Evolutionary conservation across 2,888 invertebrate species (phyloP), one percentile per base, ranked within the genome.

Genomic region (Drosophila neoperkinsi): DNA sequence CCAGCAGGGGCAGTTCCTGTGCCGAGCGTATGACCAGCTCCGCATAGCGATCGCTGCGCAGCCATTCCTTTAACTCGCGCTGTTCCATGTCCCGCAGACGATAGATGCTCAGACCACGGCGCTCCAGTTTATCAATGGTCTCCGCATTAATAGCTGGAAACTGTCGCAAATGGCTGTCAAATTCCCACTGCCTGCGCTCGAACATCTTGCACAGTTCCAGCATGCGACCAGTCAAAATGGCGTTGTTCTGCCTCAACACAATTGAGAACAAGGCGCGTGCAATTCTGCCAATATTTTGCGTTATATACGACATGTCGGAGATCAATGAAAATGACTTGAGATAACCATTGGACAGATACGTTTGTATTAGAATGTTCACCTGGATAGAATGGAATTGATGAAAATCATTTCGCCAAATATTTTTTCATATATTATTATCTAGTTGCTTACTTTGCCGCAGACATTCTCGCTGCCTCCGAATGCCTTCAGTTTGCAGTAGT

Each of bases 231-330:
- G 99, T 96, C 94, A 99, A 95, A 77, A 97, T 94, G 0, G 99
- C 97, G 94, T 98, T 98, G 91, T 98, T 98, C 88, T 96, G 96
- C 34, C 97, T 95, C 9, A 99, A 94, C 0, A 97, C 97, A 75
- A 99, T 97, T 91, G 99, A 99, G 93, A 99, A 99, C 41, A 99
- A 94, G 0, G 99, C 98, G 49, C 99, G 95, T 10, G 97, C 95
- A 82, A 99, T 98, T 63, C 99, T 95, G 0, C 96, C 96, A 11
- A 98, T 96, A 93, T 99, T 99, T 96, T 99, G 94, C 36, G 94
- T 93, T 41, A 92, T 92, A 75, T 90, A 93, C 13, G 92, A 92
- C 91, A 93, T 92, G 77, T 93, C 93, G 16, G 93, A 93, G 18
- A 92, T 84, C 13, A 93, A 78, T 0, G 94, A 93, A 72, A 93